Evolutionary conservation across 2,113 vertebrate genomes (phyloP).

Genomic region (Oncorhynchus mykiss): DNA sequence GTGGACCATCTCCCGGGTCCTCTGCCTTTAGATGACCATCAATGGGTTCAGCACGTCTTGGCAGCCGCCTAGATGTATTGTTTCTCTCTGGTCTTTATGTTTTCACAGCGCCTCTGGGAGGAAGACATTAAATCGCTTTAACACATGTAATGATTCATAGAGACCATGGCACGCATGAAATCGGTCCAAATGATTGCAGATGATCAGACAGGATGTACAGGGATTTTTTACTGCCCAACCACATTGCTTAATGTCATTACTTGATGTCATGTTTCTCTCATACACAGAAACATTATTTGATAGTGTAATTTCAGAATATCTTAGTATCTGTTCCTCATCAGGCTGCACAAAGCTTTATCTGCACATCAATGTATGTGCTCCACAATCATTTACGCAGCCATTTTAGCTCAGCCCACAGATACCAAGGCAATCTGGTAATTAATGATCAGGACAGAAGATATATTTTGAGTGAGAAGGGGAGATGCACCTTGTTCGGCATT

Average conservation of each 20-base stretch:
- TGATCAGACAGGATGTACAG: slow-evolving; percentile 20
- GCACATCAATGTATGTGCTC: not conserved
- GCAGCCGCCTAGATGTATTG: slow-evolving; percentile 44
- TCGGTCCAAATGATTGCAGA: slow-evolving; percentile 21
- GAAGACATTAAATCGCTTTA: slow-evolving; percentile 47
- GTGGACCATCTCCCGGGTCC: not conserved
- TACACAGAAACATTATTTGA: not conserved
- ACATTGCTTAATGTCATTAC: not conserved
- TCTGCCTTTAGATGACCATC: slow-evolving; percentile 26
- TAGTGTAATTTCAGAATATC: not conserved
- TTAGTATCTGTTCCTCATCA: not conserved
- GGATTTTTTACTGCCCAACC: not conserved
- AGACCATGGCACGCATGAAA: slow-evolving; percentile 43
- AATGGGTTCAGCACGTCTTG: slow-evolving; percentile 40
- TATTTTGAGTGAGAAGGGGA: not conserved
- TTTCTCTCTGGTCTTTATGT: slow-evolving; percentile 28
- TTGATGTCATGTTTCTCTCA: not conserved
- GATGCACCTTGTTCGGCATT: not conserved
- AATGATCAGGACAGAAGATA: not conserved
- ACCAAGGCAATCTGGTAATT: not conserved
- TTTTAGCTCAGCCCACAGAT: not conserved
- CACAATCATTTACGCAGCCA: too few relatives aligned
- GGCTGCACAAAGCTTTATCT: not conserved
- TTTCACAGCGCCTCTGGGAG: slow-evolving; percentile 48
- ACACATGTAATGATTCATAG: slow-evolving; percentile 55